Evolutionary conservation across 2,797 vertebrate species (phyloP), one percentile per base, ranked within the genome.

Genomic region (Coregonus sp.): DNA sequence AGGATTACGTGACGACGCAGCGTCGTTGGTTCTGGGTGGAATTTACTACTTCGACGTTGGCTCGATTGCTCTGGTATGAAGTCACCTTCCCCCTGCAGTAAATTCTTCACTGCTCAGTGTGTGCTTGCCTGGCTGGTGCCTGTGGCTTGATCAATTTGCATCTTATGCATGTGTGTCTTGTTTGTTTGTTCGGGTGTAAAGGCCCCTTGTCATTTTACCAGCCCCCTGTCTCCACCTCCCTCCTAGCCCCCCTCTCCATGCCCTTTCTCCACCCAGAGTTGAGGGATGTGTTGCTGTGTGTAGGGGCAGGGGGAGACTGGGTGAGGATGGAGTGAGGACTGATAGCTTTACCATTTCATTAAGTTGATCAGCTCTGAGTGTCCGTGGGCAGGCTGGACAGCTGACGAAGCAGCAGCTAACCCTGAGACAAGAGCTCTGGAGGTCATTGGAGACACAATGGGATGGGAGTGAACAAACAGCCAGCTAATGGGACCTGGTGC

Each of bases 11-110:
- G 85, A 52, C 12, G 76, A 75, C 59, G 86, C 80, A 72, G 76
- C 71, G 31, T 50, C 31, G 61, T 80, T 77, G 76, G 73, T 84
- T 81, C 70, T 1, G 75, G 73, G 72, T 51, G 35, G 74, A 84
- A 88, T 87, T 83, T 87, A 86, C 85, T 59, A 14, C 86, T 75
- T 78, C 73, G 90, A 92, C 91, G 90, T 91, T 92, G 91, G 84
- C 74, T 81, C 72, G 78, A 88, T 86, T 33, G 71, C 85, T 75
- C 54, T 74, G 84, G 84, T 82, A 71, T 78, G 20, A 50, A 33
- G 29, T 29, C 80, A 71, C 76, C 25, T 77, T 75, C 65, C 75
- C 25, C 63, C 75, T 65, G 83, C 81, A 81, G 76, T 88, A 81
- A 84, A 87, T 11, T 59, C 80, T 86, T 87, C 79, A 88, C 80